Evolutionary conservation across 2,888 invertebrate species (phyloP), one percentile per base, ranked within the genome.

Genomic region (Lasiommata megera): DNA sequence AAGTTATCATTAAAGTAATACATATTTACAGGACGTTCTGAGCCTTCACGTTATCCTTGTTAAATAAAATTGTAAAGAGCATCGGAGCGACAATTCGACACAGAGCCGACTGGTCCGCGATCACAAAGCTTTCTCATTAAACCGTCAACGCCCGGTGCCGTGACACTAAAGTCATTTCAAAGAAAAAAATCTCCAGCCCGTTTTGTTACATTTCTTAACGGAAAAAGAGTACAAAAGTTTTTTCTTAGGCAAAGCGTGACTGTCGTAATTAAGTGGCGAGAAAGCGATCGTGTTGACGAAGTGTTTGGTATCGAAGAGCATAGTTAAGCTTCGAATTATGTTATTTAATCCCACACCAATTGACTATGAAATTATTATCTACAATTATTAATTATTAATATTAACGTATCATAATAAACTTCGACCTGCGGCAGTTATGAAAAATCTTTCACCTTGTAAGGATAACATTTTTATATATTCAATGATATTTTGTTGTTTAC

Each of bases 61-160:
- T 82, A 82, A 84, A 83, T 79, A 79, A 80, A 80, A 78, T 71
- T 70, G 73, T 71, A 67, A 74, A 75, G 74, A 79, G 73, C 76
- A 77, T 75, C 77, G 72, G 72, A 75, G 72, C 80, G 77, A 72
- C 84, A 73, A 89, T 89, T 88, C 84, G 89, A 84, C 84, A 89
- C 88, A 86, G 84, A 75, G 75, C 77, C 83, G 84, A 76, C 77
- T 77, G 82, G 74, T 76, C 69, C 77, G 75, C 80, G 82, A 76
- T 78, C 85, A 88, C 89, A 89, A 89, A 84, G 84, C 83, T 79
- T 86, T 88, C 88, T 88, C 89, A 88, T 89, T 88, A 88, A 84
- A 83, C 80, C 88, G 84, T 87, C 87, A 82, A 79, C 80, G 80
- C 74, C 74, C 78, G 74, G 73, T 81, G 79, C 82, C 84, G 82